Base-by-base conservation (phyloP, 2,797 vertebrate species). In the Paratrypauchen microcephalus region DNA sequence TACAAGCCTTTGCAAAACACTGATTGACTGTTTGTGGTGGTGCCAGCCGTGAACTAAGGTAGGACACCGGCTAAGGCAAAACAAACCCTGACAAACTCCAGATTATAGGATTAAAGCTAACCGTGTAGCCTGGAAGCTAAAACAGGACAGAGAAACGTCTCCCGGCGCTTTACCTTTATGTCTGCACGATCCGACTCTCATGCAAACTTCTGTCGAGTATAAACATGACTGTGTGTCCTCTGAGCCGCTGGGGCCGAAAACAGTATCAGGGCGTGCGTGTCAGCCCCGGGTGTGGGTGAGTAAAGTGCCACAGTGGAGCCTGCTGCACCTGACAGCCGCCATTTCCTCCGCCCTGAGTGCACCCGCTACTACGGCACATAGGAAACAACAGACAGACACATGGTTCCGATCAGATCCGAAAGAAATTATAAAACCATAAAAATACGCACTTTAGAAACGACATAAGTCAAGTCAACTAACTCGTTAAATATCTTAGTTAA, bases 51-150 rank as follows among this genome's bases (percentile, higher is more conserved):
- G 5, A 52, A 54, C 19, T 59, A 62, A 5, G 57, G 3, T 54
- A 48, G 15, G 26, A 41, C 7, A n/a, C 2, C 15, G 7, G 11
- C 19, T 28, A 23, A 18, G 61, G 32, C n/a, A 50, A 64, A 64
- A 73, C 57, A 68, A 65, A 55, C 66, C 16, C 19, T 16, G 47
- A 61, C 64, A 76, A 74, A 80, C 78, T 47, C 52, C 62, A 89
- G 92, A 91, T 94, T 91, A 94, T 73, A 62, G 72, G 87, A 93
- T 92, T 92, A 92, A 16, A 72, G 80, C 77, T 89, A 87, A 75
- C 57, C 5, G 26, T 65, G 11, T 86, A 87, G 76, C 82, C 74
- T 2, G 32, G 2, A 70, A 82, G 85, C 80, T 83, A 87, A 83
- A 19, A 61, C 4, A 41, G 71, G 47, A 52, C 69, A 64, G 56